Evolutionary conservation across 1,140 invertebrate species (phyloP), one percentile per base, ranked within the genome.

Genomic region (Brachionus angularis): DNA sequence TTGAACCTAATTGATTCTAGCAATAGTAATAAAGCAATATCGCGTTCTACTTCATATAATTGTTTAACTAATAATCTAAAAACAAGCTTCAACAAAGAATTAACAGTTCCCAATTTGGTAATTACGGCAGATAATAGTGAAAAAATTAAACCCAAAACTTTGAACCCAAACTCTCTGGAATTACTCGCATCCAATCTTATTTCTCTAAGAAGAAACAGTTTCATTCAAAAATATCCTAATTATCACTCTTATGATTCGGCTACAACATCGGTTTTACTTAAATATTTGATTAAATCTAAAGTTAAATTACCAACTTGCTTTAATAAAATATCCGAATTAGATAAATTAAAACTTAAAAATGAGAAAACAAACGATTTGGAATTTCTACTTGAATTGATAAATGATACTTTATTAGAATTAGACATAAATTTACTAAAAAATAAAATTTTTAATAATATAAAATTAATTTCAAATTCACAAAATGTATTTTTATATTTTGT

Each of bases 361-460:
- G 53, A 58, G 16, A 58, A 58, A 58, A 58, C 36, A 12, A 58
- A 58, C 23, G 53, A 58, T 12, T 58, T 42, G 21, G 53, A 58
- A 23, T 58, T 58, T 39, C 27, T 58, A 10, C n/a, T 58, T 14
- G 53, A 58, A 14, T 39, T 58, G 39, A 42, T 39, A 8, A 58
- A 58, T 23, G 53, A 58, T 3, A 58, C 53, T 16, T 36, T 58
- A 58, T 39, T 25, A 10, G 53, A 58, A 4, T 39, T 58, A 21
- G 39, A 58, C 39, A 25, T 58, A 16, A 23, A 36, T 23, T 36
- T 18, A 29, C 23, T 58, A 23, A 58, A 39, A 42, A 34, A 58
- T 18, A 21, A 34, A 39, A 58, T 58, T 39, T 14, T 34, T 10
- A 58, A 39, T 14, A 58, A 58, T 58, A 18, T 58, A 4, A 58